A percentile compares a stretch with the other conserved stretches of the same genome.
These are phyloP conservation scores for Archaeoteleia sp. DNA, from an alignment of 2,888 invertebrate species.

Conservation along the genomic window DNA sequence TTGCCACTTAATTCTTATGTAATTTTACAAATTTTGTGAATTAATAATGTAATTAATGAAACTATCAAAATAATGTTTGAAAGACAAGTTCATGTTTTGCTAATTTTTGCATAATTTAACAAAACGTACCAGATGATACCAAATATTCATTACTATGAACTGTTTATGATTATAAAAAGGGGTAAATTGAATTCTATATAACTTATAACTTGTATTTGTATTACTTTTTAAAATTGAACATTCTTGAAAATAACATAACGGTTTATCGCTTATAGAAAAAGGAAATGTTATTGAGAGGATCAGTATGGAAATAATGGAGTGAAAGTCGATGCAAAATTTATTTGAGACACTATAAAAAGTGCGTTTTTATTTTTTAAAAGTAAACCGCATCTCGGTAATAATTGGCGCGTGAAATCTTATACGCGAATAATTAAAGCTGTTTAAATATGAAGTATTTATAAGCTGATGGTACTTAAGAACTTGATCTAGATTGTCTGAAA, in stretches of 20 bases:
- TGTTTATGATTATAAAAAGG: no score
- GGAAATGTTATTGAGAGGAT: not conserved
- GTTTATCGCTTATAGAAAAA: slow-evolving; percentile 15
- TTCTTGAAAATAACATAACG: slow-evolving; percentile 14
- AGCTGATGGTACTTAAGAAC: slow-evolving; percentile 36
- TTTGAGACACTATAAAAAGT: slow-evolving; percentile 35
- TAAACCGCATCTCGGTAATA: slow-evolving; percentile 40
- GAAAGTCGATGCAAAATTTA: slow-evolving; percentile 48
- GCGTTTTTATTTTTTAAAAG: slow-evolving; percentile 39
- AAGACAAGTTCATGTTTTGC: no score
- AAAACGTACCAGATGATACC: no score
- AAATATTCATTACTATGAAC: no score
- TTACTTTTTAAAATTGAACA: no score
- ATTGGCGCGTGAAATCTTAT: slow-evolving; percentile 54
- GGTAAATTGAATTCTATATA: no score
- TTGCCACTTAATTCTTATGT: no score
- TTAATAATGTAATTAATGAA: no score
- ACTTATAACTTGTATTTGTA: no score
- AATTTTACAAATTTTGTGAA: no score
- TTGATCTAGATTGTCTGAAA: slow-evolving; percentile 17
- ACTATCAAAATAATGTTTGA: no score
- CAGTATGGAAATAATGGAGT: slow-evolving; percentile 29
- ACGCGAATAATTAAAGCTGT: slow-evolving; percentile 48
- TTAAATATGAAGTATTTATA: slow-evolving; percentile 35
- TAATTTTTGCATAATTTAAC: no score